Evolutionary conservation across 2,888 invertebrate species (phyloP), one percentile per base, ranked within the genome.

Genomic region (Brassicogethes aeneus): DNA sequence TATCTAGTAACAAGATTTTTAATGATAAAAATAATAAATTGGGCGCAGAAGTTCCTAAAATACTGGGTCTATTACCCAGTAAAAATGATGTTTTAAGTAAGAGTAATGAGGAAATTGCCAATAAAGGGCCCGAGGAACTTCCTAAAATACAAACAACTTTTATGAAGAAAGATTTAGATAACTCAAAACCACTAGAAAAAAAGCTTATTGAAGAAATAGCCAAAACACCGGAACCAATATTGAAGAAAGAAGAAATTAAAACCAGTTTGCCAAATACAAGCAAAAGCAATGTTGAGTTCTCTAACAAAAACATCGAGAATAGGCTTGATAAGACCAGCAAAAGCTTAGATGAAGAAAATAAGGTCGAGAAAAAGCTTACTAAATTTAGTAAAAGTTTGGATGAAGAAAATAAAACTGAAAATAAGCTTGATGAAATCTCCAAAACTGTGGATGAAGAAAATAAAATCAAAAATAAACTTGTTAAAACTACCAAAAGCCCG

Each of bases 381-480:
- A n/a, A 23, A 7, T 23, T 23, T 7, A 23, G 23, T 23, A 23
- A 23, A 23, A 23, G 23, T 23, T 23, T 10, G 5, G 5, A 5
- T 7, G 23, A 23, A 7, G 10, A 7, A 7, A 5, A 23, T 5
- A 23, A 23, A 23, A 23, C 23, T 23, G 23, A 10, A 5, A 23
- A 23, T n/a, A n/a, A n/a, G n/a, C n/a, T n/a, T n/a, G n/a, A n/a
- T n/a, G n/a, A 23, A 23, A 10, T 7, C 10, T 5, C 23, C 23
- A 10, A 23, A 23, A 7, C 10, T 15, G 23, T 36, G n/a, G 8
- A 8, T 16, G 3, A 23, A 36, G 34, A 23, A 35, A 37, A 45
- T 30, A 35, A 13, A 30, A n/a, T n/a, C n/a, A 39, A 37, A 37
- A 17, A 5, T 30, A 41, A 40, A 38, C 45, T 30, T 37, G 33